A percentile compares a stretch with the other conserved stretches of the same genome.
These are phyloP conservation scores for Diuraphis noxia DNA, from an alignment of 1,140 invertebrate genomes.

Conservation along the genomic window DNA sequence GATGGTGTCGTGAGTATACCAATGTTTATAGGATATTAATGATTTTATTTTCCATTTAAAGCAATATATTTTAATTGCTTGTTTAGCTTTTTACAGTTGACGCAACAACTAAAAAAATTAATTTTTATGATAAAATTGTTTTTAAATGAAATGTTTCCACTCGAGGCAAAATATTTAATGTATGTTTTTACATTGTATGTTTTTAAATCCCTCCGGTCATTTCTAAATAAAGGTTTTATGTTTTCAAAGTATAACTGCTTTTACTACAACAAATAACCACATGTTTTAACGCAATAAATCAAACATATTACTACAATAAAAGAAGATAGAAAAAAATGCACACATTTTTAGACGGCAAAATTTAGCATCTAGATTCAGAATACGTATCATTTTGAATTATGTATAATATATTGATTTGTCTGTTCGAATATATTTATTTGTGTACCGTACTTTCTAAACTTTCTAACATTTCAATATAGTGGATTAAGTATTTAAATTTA, in stretches of 20 bases:
- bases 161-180: neutral
- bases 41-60: neutral
- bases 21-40: neutral
- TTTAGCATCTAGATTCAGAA: neutral
- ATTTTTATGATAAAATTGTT: neutral
- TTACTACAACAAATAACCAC: constrained; percentile 9
- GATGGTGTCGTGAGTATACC: neutral
- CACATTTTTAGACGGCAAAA: neutral
- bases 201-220: constrained; percentile 1
- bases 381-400: neutral
- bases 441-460: neutral
- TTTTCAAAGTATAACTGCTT: constrained; percentile 9
- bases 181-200: neutral
- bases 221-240: constrained; percentile 1
- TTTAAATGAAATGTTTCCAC: neutral
- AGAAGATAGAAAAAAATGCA: neutral
- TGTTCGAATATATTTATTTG: too few species aligned
- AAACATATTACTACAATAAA: neutral
- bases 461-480: neutral
- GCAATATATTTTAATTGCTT: neutral
- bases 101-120: neutral
- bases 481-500: neutral
- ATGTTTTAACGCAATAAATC: neutral
- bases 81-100: neutral
- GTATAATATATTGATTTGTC: neutral